These are phyloP conservation scores for Notodonta dromedarius DNA, from an alignment of 2,888 invertebrate species.

Conservation along the genomic window DNA sequence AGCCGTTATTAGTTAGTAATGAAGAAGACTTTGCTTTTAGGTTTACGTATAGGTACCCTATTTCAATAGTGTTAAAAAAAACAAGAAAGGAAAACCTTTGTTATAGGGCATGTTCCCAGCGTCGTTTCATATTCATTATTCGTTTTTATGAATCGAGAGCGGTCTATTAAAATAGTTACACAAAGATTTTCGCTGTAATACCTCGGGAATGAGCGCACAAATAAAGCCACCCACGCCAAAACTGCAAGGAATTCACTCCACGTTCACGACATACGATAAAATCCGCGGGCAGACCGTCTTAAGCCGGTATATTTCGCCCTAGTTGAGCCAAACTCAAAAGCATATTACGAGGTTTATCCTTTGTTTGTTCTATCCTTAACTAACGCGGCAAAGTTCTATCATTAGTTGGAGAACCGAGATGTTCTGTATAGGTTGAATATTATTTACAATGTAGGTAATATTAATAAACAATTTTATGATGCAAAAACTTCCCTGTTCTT, in stretches of 20 bases:
- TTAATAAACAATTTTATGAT: too few species aligned
- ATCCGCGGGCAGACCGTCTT: conserved; percentile 52
- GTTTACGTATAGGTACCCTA: too few species aligned
- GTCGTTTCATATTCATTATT: too few species aligned
- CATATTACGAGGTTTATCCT: conserved; percentile 62
- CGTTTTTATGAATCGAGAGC: too few species aligned
- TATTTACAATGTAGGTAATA: too few species aligned
- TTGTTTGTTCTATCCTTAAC: conserved; percentile 51
- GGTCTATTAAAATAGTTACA: neutral
- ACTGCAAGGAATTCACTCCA: conserved; percentile 50
- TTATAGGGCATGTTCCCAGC: too few species aligned
- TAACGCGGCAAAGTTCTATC: conserved; percentile 30
- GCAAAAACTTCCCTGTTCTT: neutral
- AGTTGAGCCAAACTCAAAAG: conserved; percentile 55
- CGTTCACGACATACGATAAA: conserved; percentile 55
- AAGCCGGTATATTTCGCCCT: conserved; percentile 51
- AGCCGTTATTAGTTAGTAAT: too few species aligned
- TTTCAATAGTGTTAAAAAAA: too few species aligned
- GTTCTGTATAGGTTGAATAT: neutral
- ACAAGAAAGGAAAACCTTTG: too few species aligned
- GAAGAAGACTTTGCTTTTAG: too few species aligned
- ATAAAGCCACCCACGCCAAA: conserved; percentile 32
- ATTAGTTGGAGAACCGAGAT: conserved; percentile 8
- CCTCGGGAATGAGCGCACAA: conserved; percentile 13
- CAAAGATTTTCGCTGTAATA: neutral